Evolutionary conservation across 2,888 invertebrate species (phyloP), one percentile per base, ranked within the genome.

Genomic region (Icerya purchasi): DNA sequence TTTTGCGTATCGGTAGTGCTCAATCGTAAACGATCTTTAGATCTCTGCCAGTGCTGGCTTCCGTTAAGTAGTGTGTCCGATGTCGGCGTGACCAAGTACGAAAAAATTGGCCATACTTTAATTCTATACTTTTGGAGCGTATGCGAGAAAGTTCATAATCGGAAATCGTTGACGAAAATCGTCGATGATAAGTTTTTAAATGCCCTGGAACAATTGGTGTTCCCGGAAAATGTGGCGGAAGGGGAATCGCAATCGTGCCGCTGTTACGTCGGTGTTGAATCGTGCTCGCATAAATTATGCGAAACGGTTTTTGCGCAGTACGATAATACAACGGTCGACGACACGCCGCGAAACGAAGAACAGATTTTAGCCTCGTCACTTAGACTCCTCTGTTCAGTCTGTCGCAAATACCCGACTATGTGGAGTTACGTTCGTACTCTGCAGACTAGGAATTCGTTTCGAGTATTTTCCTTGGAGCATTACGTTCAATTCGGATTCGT

Each of bases 361-460:
- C 23, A 18, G 18, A 50, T 23, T 22, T 22, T 60, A 50, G 22
- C 54, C 14, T 21, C 53, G 23, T 20, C 54, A 14, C 54, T 61
- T 3, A 25, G 54, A 36, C 20, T 54, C 14, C 23, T 61, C 14
- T 54, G 57, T 24, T 53, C 49, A 14, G 23, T 57, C 20, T 61
- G 61, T 53, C 52, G 50, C 24, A 53, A 57, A 20, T 23, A 57
- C 2, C 61, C 61, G 22, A 25, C 50, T 24, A 25, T 58, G 50
- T 61, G 61, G 61, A 50, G 54, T 21, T 61, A 61, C 57, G 20
- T 58, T 14, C 53, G 50, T 2, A 19, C 50, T 2, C 18, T 59
- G 25, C 59, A 59, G 3, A 50, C 5, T 1, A 25, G 24, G 14
- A 54, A 50, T 24, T n/a, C 22, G 21, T 21, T 55, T 14, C 50